phyloP scores from a whole-genome alignment of 2,888 invertebrate species.

The Notodonta ziczac region DNA sequence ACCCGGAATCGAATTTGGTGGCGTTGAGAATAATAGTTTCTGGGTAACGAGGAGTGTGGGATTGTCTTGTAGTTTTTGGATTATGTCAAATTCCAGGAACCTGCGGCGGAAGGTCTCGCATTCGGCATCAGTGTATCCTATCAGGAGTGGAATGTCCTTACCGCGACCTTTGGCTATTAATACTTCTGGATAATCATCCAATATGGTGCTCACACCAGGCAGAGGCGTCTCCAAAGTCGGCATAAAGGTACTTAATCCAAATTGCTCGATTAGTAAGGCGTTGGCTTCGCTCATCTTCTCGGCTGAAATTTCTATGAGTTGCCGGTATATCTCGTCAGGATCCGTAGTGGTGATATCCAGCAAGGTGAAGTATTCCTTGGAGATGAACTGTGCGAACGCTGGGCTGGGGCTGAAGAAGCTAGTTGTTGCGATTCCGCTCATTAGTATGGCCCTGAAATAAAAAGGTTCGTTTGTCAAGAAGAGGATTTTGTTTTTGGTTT shows the following conservation, averaged over 20 bases:
- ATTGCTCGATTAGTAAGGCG: conserved; percentile 48
- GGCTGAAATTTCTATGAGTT: conserved; percentile 56
- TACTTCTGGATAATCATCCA: conserved; percentile 66
- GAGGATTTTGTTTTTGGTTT: too few relatives aligned
- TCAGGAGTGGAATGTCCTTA: conserved; percentile 60
- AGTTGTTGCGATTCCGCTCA: conserved; percentile 66
- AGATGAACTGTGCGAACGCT: conserved; percentile 49
- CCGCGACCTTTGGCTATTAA: conserved; percentile 59
- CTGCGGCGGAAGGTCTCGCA: conserved; percentile 64
- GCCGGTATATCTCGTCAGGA: conserved; percentile 55
- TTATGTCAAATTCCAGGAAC: conserved; percentile 56
- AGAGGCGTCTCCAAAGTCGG: conserved; percentile 66
- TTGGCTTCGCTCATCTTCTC: conserved; percentile 62
- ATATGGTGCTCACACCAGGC: conserved; percentile 59
- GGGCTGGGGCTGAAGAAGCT: conserved; percentile 63
- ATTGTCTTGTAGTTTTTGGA: conserved; percentile 44
- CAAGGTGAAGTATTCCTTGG: conserved; percentile 55
- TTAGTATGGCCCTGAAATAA: conserved; percentile 63
- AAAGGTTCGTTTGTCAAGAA: background rate
- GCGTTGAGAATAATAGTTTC: conserved; percentile 44
- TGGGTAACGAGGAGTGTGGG: conserved; percentile 52
- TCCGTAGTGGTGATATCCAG: conserved; percentile 72
- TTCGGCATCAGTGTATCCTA: conserved; percentile 68
- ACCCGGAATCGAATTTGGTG: conserved; percentile 31
- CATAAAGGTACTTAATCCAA: conserved; percentile 60